Base-by-base conservation (phyloP, 92 coral and sea anemone species). In the Phenganax subtilis region DNA sequence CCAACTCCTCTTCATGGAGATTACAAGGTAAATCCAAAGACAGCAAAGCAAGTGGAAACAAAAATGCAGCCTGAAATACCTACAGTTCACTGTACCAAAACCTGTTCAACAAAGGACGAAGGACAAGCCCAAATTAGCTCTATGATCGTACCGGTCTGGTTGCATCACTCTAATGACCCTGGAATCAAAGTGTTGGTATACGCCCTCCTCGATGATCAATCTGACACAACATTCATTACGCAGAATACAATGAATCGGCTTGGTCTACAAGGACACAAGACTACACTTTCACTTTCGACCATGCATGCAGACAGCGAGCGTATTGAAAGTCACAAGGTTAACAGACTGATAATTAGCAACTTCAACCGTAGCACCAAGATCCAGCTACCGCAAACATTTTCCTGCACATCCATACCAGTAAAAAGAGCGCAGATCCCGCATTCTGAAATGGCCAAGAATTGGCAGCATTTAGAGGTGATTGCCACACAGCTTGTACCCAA, bases 141-240 rank as follows among this genome's bases (percentile, higher is more conserved):
- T 17, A 82, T 89, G 87, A 89, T 86, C 6, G 89, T 90, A 31
- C 90, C 89, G 3, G 85, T 90, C 54, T 90, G 87, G 87, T 25
- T 90, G 27, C 7, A 31, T 51, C 90, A 90, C 76, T 17, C 10
- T 57, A 83, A 9, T 7, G 30, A 54, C 44, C 84, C 88, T 28
- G 74, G 61, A 61, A 58, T 54, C 7, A 51, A 81, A 69, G 71
- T 31, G 25, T 84, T 83, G 10, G 84, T 89, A 16, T 87, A 87
- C 56, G 92, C 92, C 12, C 75, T 87, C 16, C 60, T 89, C 71
- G 92, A 89, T 60, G 85, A 89, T 30, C 87, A 85, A 69, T 82
- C 79, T 16, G 92, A 89, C 65, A 77, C 90, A 51, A 87, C 87
- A 9, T 89, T 87, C 70, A 44, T 87, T 11, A 29, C 77, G 51